Percentiles rank a stretch among this genome's conserved stretches.
Conservation (phyloP, 1,140 invertebrate species). For the Sarcophaga peregrina region DNA sequence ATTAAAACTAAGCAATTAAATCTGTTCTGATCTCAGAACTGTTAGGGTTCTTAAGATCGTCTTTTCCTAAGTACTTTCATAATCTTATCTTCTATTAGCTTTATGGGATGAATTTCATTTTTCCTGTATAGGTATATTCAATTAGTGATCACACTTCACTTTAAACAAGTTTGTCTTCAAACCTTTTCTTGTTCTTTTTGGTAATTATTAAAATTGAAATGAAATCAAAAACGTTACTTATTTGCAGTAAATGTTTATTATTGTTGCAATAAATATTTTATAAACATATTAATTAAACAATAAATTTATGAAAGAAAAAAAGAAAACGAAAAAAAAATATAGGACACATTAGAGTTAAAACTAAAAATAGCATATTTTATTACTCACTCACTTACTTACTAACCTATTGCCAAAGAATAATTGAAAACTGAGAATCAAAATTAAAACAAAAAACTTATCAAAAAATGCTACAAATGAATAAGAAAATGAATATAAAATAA, state of each 20-base stretch:
- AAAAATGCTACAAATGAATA: slow-evolving; percentile 20
- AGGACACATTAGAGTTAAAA: background rate
- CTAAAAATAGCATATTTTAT: background rate
- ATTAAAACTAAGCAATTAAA: too few relatives aligned
- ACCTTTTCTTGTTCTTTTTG: too few relatives aligned
- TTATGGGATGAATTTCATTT: too few relatives aligned
- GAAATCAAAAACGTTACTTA: background rate
- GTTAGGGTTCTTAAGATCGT: too few relatives aligned
- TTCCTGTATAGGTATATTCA: too few relatives aligned
- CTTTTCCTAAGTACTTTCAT: too few relatives aligned
- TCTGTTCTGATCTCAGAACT: too few relatives aligned
- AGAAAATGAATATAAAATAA: background rate
- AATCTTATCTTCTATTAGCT: too few relatives aligned
- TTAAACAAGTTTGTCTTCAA: too few relatives aligned
- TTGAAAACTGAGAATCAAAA: slow-evolving; percentile 13
- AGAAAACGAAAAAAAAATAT: background rate
- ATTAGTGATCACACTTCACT: too few relatives aligned
- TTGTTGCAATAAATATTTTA: background rate
- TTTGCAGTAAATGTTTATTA: background rate
- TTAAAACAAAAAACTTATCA: too few relatives aligned
- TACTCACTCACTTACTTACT: background rate
- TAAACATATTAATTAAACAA: background rate
- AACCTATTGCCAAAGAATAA: slow-evolving; percentile 39
- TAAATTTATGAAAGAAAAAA: background rate
- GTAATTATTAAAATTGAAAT: background rate